Base-by-base conservation (phyloP, 2,113 vertebrate genomes). In the Bufo bufo region DNA sequence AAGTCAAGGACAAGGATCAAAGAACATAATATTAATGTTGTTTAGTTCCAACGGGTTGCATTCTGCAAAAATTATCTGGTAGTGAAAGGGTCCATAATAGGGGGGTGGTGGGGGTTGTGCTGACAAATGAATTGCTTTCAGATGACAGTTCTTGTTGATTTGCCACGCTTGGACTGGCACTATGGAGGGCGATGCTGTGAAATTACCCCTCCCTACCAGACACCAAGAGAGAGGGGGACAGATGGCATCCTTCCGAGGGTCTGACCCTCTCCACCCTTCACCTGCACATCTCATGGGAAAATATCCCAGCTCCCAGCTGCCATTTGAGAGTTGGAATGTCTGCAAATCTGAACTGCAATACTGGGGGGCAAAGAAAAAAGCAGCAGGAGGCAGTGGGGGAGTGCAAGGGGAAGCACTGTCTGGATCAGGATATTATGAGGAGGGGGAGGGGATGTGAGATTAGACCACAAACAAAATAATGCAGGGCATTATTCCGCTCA, bases 201-300 rank as follows among this genome's bases (percentile, higher is more conserved):
- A 85, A 87, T 77, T 66, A 61, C 85, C 54, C 88, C 80, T 74
- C 69, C 89, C 79, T 65, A 33, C 47, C 33, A 56, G 49, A 80
- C 82, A 94, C 92, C 89, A 93, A 94, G 93, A 89, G 94, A 86
- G 58, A 90, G 92, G 85, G 93, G 93, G 94, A 96, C 95, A 95
- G 95, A 96, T 96, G 95, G 95, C 91, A 92, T 94, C 94, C 94
- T 94, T 93, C 95, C 83, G 88, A 93, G 90, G 93, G 93, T 90
- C 92, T 92, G 92, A 94, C 93, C 90, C 92, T 95, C 93, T 93
- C 94, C 94, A 94, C 94, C 93, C 94, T 95, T 96, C 95, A 96
- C 94, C 94, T 96, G 95, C 95, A 93, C 91, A 92, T 93, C 93
- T 94, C 94, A 83, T 95, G 94, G 94, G 94, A 95, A 94, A 93